Percentiles rank a stretch among this genome's conserved stretches.
These are phyloP conservation scores for Magallana gigas DNA, from an alignment of 1,140 invertebrate genomes.

Conservation along the genomic window DNA sequence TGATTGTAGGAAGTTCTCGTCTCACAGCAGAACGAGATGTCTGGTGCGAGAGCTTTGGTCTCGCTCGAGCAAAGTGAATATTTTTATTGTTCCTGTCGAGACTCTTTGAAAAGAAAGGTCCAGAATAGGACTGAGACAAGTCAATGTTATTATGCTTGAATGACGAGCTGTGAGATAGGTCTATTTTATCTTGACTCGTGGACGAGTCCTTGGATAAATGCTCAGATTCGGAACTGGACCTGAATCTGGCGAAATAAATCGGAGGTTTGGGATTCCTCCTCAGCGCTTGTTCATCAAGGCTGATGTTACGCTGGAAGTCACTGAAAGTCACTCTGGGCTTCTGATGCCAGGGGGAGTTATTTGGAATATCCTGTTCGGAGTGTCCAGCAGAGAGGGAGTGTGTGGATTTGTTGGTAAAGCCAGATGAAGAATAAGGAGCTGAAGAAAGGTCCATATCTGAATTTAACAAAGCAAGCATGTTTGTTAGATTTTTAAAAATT, in stretches of 20 bases:
- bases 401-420: not conserved
- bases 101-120: slow-evolving; percentile 35
- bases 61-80: slow-evolving; percentile 12
- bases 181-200: not conserved
- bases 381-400: slow-evolving; percentile 14
- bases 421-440: not conserved
- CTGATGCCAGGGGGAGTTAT: slow-evolving; percentile 23
- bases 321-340: slow-evolving; percentile 19
- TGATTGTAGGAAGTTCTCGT: slow-evolving; percentile 48
- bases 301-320: slow-evolving; percentile 46
- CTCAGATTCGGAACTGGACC: slow-evolving; percentile 38
- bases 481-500: too few species aligned
- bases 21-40: slow-evolving; percentile 28
- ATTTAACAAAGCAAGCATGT: not conserved
- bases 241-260: slow-evolving; percentile 36
- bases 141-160: slow-evolving; percentile 38
- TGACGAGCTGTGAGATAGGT: slow-evolving; percentile 9
- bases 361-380: slow-evolving; percentile 32
- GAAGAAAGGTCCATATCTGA: slow-evolving; percentile 30
- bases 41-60: slow-evolving; percentile 27
- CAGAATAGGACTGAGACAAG: slow-evolving; percentile 19
- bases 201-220: not conserved
- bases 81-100: slow-evolving; percentile 25
- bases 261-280: slow-evolving; percentile 13
- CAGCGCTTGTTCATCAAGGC: slow-evolving; percentile 51